These are phyloP conservation scores for Anarsia innoxiella DNA, from an alignment of 2,888 invertebrate species.

Conservation along the genomic window DNA sequence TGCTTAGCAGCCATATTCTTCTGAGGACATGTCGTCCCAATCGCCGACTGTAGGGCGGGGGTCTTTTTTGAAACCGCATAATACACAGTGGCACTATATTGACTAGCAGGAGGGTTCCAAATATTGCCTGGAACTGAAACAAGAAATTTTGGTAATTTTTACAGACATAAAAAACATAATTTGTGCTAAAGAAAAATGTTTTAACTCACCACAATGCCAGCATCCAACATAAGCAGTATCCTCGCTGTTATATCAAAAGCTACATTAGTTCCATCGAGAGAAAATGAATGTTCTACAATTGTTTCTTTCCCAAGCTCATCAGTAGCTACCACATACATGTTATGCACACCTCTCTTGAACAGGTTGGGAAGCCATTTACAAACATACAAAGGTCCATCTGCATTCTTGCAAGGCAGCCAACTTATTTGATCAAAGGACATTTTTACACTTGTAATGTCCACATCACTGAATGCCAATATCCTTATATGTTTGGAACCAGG, in stretches of 20 bases:
- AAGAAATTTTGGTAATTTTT: too few species aligned
- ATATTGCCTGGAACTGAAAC: conserved; percentile 81
- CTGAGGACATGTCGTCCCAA: conserved; percentile 60
- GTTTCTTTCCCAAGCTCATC: conserved; percentile 76
- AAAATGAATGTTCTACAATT: conserved; percentile 80
- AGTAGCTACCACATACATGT: conserved; percentile 75
- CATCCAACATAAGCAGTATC: conserved; percentile 85
- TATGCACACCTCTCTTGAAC: conserved; percentile 80
- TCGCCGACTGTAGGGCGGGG: conserved; percentile 71
- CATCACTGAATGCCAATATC: conserved; percentile 84
- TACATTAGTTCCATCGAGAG: conserved; percentile 82
- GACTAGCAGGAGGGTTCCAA: conserved; percentile 75
- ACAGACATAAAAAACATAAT: too few species aligned
- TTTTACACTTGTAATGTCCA: conserved; percentile 77
- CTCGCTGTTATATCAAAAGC: conserved; percentile 81
- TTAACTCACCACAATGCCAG: conserved; percentile 80
- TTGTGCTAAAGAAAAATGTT: background rate
- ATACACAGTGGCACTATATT: conserved; percentile 79
- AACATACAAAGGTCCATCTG: conserved; percentile 82
- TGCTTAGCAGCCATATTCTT: conserved; percentile 83
- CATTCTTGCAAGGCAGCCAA: conserved; percentile 78
- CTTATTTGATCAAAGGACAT: conserved; percentile 78
- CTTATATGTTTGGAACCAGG: conserved; percentile 86
- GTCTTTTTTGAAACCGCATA: conserved; percentile 69
- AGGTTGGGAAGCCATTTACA: conserved; percentile 81